Evolutionary conservation across 1,140 invertebrate genomes (phyloP).

Genomic region (Platyscapa corneri): DNA sequence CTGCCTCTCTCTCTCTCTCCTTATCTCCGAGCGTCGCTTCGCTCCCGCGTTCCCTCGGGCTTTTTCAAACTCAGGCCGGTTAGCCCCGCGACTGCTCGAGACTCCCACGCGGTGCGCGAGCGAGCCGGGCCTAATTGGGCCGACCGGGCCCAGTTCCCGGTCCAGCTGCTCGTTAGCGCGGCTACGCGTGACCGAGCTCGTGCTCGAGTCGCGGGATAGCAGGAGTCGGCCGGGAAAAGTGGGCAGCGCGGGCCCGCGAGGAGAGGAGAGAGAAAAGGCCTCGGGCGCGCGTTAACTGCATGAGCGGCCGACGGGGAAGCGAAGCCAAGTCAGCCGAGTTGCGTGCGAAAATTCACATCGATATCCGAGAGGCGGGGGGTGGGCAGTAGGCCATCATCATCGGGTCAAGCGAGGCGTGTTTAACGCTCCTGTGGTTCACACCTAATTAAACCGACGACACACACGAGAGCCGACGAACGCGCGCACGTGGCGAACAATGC

Average conservation of each 20-base stretch:
- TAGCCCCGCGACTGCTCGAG: no score
- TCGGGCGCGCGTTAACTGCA: conserved; percentile 2
- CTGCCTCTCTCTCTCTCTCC: conserved; percentile 15
- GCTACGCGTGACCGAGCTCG: no score
- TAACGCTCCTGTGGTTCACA: conserved; percentile 74
- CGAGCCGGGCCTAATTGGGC: no score
- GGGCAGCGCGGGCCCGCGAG: no score
- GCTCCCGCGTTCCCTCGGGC: not conserved
- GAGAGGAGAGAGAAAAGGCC: no score
- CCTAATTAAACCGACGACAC: conserved; percentile 73
- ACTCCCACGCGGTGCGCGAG: no score
- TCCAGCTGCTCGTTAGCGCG: no score
- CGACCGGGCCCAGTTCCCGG: no score
- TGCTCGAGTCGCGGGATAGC: no score
- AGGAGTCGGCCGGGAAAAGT: no score
- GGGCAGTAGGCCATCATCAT: conserved; percentile 71
- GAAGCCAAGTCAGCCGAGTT: conserved; percentile 31
- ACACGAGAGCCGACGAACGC: conserved; percentile 12
- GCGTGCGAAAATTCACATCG: conserved; percentile 63
- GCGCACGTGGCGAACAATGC: conserved; percentile 73
- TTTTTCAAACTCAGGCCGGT: not conserved
- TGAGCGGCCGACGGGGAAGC: not conserved
- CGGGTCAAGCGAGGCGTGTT: conserved; percentile 72
- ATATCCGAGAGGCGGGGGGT: conserved; percentile 46
- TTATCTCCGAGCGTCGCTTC: not conserved